Conservation (phyloP, 1,140 invertebrate species). For the Cydia pomonella region DNA sequence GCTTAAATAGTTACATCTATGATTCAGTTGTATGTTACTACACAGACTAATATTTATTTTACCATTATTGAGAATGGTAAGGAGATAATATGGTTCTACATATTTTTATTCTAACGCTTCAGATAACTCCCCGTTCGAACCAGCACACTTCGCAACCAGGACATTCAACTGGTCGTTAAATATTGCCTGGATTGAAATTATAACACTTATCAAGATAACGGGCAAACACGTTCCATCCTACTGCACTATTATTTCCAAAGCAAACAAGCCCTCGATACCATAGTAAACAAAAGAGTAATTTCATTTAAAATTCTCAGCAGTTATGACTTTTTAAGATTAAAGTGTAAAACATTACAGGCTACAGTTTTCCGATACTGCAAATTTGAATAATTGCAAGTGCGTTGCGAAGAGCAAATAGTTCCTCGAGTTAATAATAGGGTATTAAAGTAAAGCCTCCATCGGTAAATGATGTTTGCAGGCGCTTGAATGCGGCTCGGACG, state of each 20-base stretch:
- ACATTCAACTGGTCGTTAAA: background rate
- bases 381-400: slow-evolving; percentile 20
- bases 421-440: slow-evolving; percentile 16
- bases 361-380: slow-evolving; percentile 21
- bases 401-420: slow-evolving; percentile 7
- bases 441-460: slow-evolving; percentile 9
- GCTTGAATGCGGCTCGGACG: background rate
- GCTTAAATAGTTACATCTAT: no score
- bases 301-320: background rate
- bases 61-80: no score
- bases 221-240: background rate
- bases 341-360: background rate
- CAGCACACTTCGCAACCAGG: no score
- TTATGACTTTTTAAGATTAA: background rate
- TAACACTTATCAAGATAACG: slow-evolving; percentile 16
- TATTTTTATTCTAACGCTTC: no score
- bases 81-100: no score
- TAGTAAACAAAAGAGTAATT: background rate
- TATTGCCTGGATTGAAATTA: slow-evolving; percentile 9
- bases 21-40: no score
- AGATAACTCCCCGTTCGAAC: background rate
- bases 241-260: slow-evolving; percentile 13
- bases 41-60: no score
- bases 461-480: slow-evolving; percentile 18
- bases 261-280: background rate